These are phyloP conservation scores for Anoplius nigerrimus DNA, from an alignment of 2,888 invertebrate species.

Conservation along the genomic window DNA sequence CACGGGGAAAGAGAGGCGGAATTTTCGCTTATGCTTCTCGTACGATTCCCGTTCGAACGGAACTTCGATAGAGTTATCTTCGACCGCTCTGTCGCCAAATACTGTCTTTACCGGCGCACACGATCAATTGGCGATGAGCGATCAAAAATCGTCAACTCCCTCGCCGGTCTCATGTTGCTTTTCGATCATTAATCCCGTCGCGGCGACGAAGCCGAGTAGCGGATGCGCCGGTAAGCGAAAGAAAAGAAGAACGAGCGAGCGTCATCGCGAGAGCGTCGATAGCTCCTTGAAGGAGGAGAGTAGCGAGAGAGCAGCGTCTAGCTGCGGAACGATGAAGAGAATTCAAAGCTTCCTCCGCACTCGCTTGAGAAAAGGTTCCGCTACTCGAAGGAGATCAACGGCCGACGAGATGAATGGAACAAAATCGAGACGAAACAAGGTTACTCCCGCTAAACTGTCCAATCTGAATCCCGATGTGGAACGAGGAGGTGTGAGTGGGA, in stretches of 20 bases:
- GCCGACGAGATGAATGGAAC: conserved; percentile 45
- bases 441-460: conserved; percentile 45
- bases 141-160: conserved; percentile 68
- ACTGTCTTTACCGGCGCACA: neutral
- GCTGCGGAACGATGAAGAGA: conserved; percentile 66
- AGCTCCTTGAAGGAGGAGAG: neutral
- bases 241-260: neutral
- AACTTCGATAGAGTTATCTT: conserved; percentile 66
- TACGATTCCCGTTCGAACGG: conserved; percentile 65
- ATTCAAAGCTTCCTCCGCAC: conserved; percentile 67
- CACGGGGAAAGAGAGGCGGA: conserved; percentile 29
- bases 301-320: conserved; percentile 23
- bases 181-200: conserved; percentile 61
- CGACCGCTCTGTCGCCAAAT: conserved; percentile 41
- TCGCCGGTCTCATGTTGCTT: conserved; percentile 72
- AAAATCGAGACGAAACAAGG: conserved; percentile 43
- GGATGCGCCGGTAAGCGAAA: neutral
- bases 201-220: conserved; percentile 24
- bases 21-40: conserved; percentile 69
- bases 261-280: neutral
- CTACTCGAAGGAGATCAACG: conserved; percentile 49
- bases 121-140: conserved; percentile 30
- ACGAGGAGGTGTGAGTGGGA: neutral
- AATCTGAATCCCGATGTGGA: neutral
- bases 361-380: conserved; percentile 60